Percentiles rank a stretch among this genome's conserved stretches.
Evolutionary conservation across 2,797 vertebrate genomes (phyloP).

Genomic region (Champsocephalus gunnari): DNA sequence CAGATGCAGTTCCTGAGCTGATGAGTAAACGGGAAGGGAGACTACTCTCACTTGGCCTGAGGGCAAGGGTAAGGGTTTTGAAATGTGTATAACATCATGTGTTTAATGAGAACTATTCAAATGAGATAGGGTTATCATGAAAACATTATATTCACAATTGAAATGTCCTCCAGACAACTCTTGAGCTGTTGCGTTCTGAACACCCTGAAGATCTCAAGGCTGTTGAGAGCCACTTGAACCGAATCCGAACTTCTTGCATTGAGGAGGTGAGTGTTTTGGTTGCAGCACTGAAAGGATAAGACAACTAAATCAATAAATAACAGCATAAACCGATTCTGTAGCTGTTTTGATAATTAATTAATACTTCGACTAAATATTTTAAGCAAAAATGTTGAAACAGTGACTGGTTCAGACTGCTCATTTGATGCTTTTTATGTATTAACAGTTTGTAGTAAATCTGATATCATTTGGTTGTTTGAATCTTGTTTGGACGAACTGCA

Average conservation of each 20-base stretch:
- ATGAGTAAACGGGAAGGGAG: conserved; percentile 87
- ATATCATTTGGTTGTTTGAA: not conserved
- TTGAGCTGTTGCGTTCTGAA: conserved; percentile 80
- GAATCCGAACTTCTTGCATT: conserved; percentile 77
- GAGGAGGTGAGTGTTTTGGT: conserved; percentile 67
- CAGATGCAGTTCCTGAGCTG: conserved; percentile 85
- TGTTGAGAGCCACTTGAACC: conserved; percentile 79
- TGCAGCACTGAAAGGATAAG: not conserved
- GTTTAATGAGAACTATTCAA: not conserved
- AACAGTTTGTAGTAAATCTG: not conserved
- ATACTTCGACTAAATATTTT: not conserved
- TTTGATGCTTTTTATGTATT: no score
- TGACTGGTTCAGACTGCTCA: no score
- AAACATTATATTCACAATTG: not conserved
- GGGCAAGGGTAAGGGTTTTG: conserved; percentile 83
- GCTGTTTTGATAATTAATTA: not conserved
- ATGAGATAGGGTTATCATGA: fast-evolving
- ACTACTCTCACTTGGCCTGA: conserved; percentile 88
- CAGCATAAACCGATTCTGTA: no score
- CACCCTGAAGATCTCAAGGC: conserved; percentile 82
- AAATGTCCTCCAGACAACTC: conserved; percentile 69
- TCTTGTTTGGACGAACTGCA: not conserved
- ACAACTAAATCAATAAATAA: not conserved
- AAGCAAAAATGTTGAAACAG: not conserved
- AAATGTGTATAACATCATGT: not conserved